These are phyloP conservation scores for Phyllotis vaccarum DNA, from an alignment of 2,797 vertebrate genomes.

Conservation along the genomic window DNA sequence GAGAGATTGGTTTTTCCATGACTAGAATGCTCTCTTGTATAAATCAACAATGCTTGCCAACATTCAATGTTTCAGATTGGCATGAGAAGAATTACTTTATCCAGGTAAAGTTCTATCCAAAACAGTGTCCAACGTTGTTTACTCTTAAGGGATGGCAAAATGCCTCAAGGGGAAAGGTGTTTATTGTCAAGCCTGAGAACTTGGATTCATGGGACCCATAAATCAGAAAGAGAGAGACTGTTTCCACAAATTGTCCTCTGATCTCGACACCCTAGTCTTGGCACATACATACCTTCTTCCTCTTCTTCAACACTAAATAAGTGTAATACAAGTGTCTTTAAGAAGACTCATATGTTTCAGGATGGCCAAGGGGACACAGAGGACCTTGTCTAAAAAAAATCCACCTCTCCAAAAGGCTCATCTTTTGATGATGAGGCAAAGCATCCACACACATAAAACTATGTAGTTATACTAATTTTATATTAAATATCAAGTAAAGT, in stretches of 20 bases:
- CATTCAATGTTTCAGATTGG: conserved; percentile 6
- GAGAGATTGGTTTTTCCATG: neutral
- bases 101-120: conserved; percentile 41
- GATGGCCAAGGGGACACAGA: too few relatives aligned
- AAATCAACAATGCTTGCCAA: conserved; percentile 8
- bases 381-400: too few relatives aligned
- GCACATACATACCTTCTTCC: neutral
- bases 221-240: neutral
- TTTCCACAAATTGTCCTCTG: neutral
- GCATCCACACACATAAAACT: neutral
- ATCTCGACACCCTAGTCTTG: neutral
- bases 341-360: neutral
- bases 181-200: neutral
- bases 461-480: neutral
- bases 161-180: neutral
- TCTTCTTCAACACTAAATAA: neutral
- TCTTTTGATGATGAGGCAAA: neutral
- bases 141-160: neutral
- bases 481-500: neutral
- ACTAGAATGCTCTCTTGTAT: neutral
- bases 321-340: neutral
- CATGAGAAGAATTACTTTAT: neutral
- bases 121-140: conserved; percentile 42
- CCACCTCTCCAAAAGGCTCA: too few relatives aligned
- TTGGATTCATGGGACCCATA: neutral